These are phyloP conservation scores for western clawed frog (Xenopus tropicalis) DNA, from an alignment of 2,113 vertebrate genomes.

Conservation along the genomic window DNA sequence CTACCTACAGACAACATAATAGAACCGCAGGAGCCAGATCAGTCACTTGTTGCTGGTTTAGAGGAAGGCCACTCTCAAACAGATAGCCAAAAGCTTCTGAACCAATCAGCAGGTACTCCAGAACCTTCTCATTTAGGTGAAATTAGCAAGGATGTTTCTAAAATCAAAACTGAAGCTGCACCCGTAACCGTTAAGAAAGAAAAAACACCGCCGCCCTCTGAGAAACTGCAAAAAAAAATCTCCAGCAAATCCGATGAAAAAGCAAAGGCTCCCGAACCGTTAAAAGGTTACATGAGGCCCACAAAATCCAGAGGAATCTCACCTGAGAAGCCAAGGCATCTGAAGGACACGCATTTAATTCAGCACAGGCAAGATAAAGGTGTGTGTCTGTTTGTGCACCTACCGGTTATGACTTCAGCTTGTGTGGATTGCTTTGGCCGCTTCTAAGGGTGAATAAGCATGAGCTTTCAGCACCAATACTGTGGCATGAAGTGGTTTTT, in stretches of 20 bases:
- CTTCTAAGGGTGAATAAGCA: constrained; percentile 46
- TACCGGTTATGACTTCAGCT: constrained; percentile 43
- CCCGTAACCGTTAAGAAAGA: neutral
- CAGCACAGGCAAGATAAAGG: constrained; percentile 48
- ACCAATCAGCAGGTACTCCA: neutral
- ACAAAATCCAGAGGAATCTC: constrained; percentile 59
- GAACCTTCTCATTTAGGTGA: neutral
- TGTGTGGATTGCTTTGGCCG: constrained; percentile 45
- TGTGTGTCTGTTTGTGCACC: constrained; percentile 55
- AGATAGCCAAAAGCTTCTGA: neutral
- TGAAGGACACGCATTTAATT: constrained; percentile 21
- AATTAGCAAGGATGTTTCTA: neutral
- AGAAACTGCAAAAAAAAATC: constrained; percentile 12
- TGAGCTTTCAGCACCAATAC: constrained; percentile 45
- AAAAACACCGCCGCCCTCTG: neutral
- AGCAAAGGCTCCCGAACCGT: constrained; percentile 45
- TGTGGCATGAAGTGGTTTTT: constrained; percentile 54
- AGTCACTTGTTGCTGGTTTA: neutral
- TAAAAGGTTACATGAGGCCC: constrained; percentile 74
- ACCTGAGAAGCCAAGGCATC: constrained; percentile 36
- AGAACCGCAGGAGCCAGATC: neutral
- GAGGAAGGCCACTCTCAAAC: neutral
- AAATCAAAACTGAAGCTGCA: neutral
- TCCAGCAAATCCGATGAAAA: constrained; percentile 46
- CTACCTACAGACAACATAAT: neutral